phyloP scores from a whole-genome alignment of 1,140 invertebrate species.

The Phenacoccus solenopsis region DNA sequence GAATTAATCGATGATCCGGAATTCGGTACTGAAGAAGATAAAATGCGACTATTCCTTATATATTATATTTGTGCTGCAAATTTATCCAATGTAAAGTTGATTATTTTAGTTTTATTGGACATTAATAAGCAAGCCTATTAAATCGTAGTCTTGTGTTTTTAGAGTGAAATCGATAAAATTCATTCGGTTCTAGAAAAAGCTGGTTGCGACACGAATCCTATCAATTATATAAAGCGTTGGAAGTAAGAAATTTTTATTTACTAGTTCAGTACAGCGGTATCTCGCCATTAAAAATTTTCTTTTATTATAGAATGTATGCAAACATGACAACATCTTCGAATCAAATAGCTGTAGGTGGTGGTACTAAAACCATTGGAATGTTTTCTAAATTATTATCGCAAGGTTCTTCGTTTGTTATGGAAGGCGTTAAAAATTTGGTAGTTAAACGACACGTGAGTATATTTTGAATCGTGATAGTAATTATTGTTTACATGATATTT shows the following conservation, averaged over 20 bases:
- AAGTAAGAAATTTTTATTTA: conserved; percentile 40
- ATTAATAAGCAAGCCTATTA: too few relatives aligned
- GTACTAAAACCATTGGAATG: conserved; percentile 94
- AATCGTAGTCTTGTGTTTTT: conserved; percentile 28
- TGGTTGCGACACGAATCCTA: conserved; percentile 70
- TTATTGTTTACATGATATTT: not conserved
- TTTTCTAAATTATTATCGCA: conserved; percentile 95
- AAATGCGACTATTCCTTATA: conserved; percentile 89
- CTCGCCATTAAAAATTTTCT: not conserved
- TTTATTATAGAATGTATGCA: conserved; percentile 46
- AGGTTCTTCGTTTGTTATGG: conserved; percentile 97
- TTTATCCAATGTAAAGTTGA: conserved; percentile 54
- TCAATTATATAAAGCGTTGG: conserved; percentile 82
- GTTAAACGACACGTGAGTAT: conserved; percentile 79
- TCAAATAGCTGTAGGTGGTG: conserved; percentile 66
- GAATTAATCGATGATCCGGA: conserved; percentile 76
- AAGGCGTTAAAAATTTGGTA: conserved; percentile 98
- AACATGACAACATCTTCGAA: conserved; percentile 58
- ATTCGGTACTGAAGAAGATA: conserved; percentile 79
- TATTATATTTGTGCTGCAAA: conserved; percentile 65
- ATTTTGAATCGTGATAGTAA: conserved; percentile 33
- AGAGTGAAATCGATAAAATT: conserved; percentile 67
- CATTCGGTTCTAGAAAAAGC: conserved; percentile 60
- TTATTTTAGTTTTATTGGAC: not conserved
- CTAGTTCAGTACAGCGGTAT: too few relatives aligned